Conservation (phyloP, 2,113 vertebrate species). For the Bujurquina vittata region DNA sequence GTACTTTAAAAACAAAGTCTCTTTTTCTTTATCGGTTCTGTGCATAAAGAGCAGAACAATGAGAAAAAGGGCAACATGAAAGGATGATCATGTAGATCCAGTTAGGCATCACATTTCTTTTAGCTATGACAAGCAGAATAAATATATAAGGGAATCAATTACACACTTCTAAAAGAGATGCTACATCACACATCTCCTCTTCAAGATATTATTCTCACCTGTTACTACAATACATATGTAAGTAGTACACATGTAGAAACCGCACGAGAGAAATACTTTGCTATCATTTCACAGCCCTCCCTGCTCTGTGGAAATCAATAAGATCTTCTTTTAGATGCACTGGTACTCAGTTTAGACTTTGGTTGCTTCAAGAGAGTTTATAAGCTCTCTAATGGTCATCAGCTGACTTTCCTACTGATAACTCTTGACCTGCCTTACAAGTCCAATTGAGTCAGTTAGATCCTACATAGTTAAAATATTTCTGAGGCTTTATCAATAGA, state of each 20-base stretch:
- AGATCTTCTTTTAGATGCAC: rapidly evolving
- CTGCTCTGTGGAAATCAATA: not conserved
- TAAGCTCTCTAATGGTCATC: not conserved
- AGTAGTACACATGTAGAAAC: not conserved
- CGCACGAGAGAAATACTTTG: rapidly evolving
- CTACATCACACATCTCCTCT: not conserved
- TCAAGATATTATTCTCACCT: not conserved
- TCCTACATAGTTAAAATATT: not conserved
- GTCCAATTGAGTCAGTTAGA: not conserved
- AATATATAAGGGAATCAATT: not conserved
- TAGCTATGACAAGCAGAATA: not conserved
- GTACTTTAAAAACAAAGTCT: not conserved
- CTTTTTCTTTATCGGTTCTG: not conserved
- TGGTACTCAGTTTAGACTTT: too few species aligned
- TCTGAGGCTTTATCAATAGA: not conserved
- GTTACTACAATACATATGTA: not conserved
- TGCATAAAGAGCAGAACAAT: not conserved
- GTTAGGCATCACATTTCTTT: not conserved
- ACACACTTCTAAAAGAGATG: not conserved
- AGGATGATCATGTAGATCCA: rapidly evolving
- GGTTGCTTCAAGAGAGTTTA: not conserved
- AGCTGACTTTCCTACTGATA: not conserved
- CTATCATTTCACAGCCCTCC: not conserved
- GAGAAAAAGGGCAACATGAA: not conserved
- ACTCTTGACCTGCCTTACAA: too few species aligned